These are phyloP conservation scores for Piprites chloris DNA, from an alignment of 2,113 vertebrate genomes.

Conservation along the genomic window DNA sequence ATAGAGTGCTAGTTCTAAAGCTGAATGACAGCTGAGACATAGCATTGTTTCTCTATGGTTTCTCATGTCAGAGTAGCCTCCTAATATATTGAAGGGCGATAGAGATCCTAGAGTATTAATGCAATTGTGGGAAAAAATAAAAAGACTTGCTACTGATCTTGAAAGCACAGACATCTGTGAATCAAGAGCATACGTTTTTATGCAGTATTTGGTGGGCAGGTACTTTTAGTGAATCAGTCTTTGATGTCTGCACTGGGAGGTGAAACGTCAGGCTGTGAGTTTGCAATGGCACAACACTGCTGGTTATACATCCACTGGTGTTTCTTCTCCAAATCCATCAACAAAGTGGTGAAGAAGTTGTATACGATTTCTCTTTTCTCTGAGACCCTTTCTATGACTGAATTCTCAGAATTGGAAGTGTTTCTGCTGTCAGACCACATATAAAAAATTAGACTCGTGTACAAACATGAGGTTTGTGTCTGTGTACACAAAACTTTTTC, in stretches of 20 bases:
- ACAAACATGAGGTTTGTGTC: not conserved
- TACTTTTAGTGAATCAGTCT: not conserved
- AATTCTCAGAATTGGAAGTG: not conserved
- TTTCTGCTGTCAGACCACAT: not conserved
- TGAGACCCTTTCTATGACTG: not conserved
- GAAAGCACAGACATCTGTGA: not conserved
- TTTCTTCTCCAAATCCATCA: not conserved
- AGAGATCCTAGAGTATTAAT: not conserved
- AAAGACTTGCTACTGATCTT: not conserved
- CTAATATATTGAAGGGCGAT: not conserved
- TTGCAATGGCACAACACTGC: not conserved
- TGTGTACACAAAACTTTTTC: not conserved
- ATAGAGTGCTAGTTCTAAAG: not conserved
- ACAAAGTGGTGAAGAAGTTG: not conserved
- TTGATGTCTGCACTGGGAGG: not conserved
- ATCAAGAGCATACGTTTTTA: not conserved
- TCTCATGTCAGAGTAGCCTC: not conserved
- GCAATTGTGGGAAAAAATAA: not conserved
- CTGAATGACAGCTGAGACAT: not conserved
- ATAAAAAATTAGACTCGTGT: not conserved
- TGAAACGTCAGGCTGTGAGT: not conserved
- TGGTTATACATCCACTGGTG: rapidly evolving
- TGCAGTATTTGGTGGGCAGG: not conserved
- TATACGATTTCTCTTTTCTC: not conserved
- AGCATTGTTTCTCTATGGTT: not conserved